Evolutionary conservation across 92 coral and sea anemone species (phyloP), one percentile per base, ranked within the genome.

Genomic region (Parazoanthus swiftii): DNA sequence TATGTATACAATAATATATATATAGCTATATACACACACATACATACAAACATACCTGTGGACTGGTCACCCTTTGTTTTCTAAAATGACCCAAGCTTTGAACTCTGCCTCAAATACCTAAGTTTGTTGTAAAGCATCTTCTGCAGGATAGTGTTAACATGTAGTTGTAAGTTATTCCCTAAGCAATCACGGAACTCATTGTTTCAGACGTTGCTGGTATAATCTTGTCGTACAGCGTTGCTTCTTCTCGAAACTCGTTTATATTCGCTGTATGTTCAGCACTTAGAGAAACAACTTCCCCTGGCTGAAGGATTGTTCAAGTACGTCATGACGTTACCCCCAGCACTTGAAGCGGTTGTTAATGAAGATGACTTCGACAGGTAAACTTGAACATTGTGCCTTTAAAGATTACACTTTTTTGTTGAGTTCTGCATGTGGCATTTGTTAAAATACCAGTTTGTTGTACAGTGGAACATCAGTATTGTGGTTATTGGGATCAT

Each of bases 311-410:
- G 93, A 2, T 89, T 95, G 58, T 94, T 95, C 72, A 83, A 94
- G 36, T 92, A 92, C 63, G 97, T 94, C 35, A 94, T 95, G 94
- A 87, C 89, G 56, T 86, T 95, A 6, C 94, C 96, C 18, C 95
- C 99, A 14, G 94, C 95, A 39, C 93, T 93, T 85, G 99, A 97
- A 76, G 90, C 95, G 82, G 95, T 96, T 43, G 82, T 93, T 5
- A 93, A 85, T 65, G 94, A 94, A 44, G 97, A 94, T 72, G 97
- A 95, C 89, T 92, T 92, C 91, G 98, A 96, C 91, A 95, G 96
- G 99, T 96, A 70, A 73, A 74, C 33, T 7, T 21, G 7, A 29
- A 33, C 70, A 70, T 20, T 21, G 54, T 74, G 13, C 59, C 14
- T 54, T 2, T 1, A 11, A 3, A 13, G 3, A 54, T 54, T 54